Evolutionary conservation across 1,140 invertebrate genomes (phyloP).

Genomic region (Drosophila tsacasi): DNA sequence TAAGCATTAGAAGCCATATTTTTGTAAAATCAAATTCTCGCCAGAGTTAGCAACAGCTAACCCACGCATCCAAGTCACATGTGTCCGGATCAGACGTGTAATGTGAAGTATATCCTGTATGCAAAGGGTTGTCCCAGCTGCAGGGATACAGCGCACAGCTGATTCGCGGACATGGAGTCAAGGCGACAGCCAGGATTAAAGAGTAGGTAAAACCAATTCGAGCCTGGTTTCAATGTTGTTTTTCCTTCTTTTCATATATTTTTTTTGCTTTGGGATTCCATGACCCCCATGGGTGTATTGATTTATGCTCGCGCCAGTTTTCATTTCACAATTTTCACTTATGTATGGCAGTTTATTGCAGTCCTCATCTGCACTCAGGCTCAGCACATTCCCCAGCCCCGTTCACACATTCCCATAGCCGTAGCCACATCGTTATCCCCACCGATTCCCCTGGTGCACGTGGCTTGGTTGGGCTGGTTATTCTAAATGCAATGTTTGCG

Average conservation of each 20-base stretch:
- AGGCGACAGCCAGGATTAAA: neutral
- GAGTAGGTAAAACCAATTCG: conserved; percentile 22
- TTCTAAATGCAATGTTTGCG: conserved; percentile 62
- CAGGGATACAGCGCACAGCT: neutral
- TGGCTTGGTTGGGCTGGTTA: conserved; percentile 8
- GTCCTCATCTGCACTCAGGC: conserved; percentile 52
- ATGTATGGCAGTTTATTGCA: conserved; percentile 58
- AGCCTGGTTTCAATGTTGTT: neutral
- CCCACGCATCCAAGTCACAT: conserved; percentile 21
- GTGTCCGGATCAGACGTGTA: conserved; percentile 34
- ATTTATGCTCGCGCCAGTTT: conserved; percentile 72
- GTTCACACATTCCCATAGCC: neutral
- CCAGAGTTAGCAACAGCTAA: conserved; percentile 4
- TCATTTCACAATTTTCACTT: conserved; percentile 68
- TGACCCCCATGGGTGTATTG: conserved; percentile 55
- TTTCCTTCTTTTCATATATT: neutral
- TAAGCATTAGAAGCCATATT: conserved; percentile 12
- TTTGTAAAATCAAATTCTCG: conserved; percentile 21
- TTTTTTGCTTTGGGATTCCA: conserved; percentile 13
- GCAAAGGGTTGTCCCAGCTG: conserved; percentile 12
- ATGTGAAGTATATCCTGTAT: conserved; percentile 26
- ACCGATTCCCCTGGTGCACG: neutral
- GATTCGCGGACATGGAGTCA: conserved; percentile 1
- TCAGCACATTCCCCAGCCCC: conserved; percentile 10
- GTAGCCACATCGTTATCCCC: neutral